Base-by-base conservation (phyloP, 2,797 vertebrate genomes). In the Brachymystax lenok region DNA sequence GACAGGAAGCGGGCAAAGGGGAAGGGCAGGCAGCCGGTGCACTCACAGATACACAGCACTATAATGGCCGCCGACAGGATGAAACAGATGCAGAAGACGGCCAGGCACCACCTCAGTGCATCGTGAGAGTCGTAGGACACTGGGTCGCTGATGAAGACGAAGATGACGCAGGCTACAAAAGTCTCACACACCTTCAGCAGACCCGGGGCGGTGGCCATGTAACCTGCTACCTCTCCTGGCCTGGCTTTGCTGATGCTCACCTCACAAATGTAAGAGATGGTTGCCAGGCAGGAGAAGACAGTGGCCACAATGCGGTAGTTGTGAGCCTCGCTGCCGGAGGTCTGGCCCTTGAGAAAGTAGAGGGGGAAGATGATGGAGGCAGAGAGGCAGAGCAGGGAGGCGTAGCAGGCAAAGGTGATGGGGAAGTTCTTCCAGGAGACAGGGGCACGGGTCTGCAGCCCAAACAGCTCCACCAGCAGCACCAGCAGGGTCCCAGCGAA, bases 391-490 rank as follows among this genome's bases (percentile, higher is more conserved):
- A 98, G 93, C 59, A 98, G 93, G 19, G 94, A 91, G 0, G 96
- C 94, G 0, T 96, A 97, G 88, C 95, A 96, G 78, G 96, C 96
- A 0, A 93, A 97, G 7, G 96, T 97, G 90, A 97, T 97, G 12
- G 97, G 96, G 85, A 97, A 97, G 90, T 97, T 97, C 80, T 94
- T 95, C 97, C 97, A 98, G 76, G 96, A 97, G 46, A 97, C 89
- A 0, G 96, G 97, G 5, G 90, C 93, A 12, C 92, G 94, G 3
- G 91, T 56, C 91, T 97, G 96, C 19, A 97, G 85, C 17, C 95
- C 95, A 0, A 91, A 92, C 30, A 97, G 78, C 91, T 97, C 97
- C 77, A 97, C 93, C 56, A 96, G 79, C 67, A 97, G 71, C 74
- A 98, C 93, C 13, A 97, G 68, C 1, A 97, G 85, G 1, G 95